Base-by-base conservation (phyloP, 2,797 vertebrate species). In the Pangasius larnaudii region DNA sequence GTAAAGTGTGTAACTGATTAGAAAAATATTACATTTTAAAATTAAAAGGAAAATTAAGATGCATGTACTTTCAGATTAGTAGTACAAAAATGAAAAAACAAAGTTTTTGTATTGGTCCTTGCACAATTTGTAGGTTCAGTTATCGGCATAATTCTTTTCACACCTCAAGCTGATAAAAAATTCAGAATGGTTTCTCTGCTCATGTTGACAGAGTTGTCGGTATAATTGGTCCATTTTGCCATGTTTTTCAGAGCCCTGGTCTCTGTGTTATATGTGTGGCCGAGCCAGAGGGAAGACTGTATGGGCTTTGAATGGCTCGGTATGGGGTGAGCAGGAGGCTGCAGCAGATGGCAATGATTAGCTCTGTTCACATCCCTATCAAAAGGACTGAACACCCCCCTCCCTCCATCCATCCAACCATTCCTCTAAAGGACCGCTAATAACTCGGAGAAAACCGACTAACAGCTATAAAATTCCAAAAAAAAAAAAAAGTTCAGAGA, bases 301-400 rank as follows among this genome's bases (percentile, higher is more conserved):
- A 92, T 90, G 9, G 53, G 89, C 92, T 90, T 87, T 94, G 93
- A 96, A 95, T 93, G 93, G 93, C 93, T 92, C 95, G 89, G 93
- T 85, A 92, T 94, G 94, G 94, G 94, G 95, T 95, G 91, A 90
- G 91, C 93, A 90, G 94, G 93, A 92, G 94, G 94, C 92, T 93
- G 94, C 94, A 94, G 94, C 95, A 96, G 96, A 96, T 96, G 95
- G 94, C 94, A 92, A 94, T 93, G 94, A 95, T 95, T 95, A 94
- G 95, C 94, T 93, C 87, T 89, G 90, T 90, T 92, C 92, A 92
- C 93, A 92, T 91, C 92, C 89, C 89, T 92, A 89, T 91, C 88
- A 90, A 91, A 90, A 90, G 89, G 85, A 59, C 56, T 92, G 92
- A 84, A 93, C 91, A 53, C 86, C 86, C 87, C 87, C n/a, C 87